Evolutionary conservation across 2,888 invertebrate genomes (phyloP).

Genomic region (Philonicus albiceps): DNA sequence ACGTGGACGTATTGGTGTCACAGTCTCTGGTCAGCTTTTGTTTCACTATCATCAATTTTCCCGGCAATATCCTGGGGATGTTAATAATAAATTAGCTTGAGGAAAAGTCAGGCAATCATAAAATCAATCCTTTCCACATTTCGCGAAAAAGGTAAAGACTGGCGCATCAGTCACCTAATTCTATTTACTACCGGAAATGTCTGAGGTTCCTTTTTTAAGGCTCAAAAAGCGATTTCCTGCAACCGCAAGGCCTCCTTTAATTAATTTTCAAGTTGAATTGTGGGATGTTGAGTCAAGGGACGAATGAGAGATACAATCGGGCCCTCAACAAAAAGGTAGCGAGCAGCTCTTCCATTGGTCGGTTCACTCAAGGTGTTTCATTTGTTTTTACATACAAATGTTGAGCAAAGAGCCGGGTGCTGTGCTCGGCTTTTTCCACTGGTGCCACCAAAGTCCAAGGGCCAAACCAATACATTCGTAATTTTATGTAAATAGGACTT

Average conservation of each 20-base stretch:
- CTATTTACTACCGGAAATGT: background rate
- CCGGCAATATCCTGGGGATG: background rate
- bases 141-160: background rate
- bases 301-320: constrained; percentile 41
- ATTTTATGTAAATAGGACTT: constrained; percentile 35
- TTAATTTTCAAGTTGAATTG: constrained; percentile 38
- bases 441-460: background rate
- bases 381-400: constrained; percentile 42
- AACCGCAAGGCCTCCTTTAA: constrained; percentile 13
- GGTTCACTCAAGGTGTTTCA: constrained; percentile 45
- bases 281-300: constrained; percentile 44
- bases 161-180: background rate
- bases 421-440: background rate
- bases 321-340: constrained; percentile 3
- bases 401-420: constrained; percentile 46
- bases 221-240: constrained; percentile 11
- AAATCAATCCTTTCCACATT: background rate
- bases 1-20: constrained; percentile 42
- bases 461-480: background rate
- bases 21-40: background rate
- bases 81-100: background rate
- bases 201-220: constrained; percentile 1
- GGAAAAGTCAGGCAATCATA: background rate
- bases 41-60: background rate
- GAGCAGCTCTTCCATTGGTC: constrained; percentile 40